These are phyloP conservation scores for Limnephilus lunatus DNA, from an alignment of 2,888 invertebrate species.

Conservation along the genomic window DNA sequence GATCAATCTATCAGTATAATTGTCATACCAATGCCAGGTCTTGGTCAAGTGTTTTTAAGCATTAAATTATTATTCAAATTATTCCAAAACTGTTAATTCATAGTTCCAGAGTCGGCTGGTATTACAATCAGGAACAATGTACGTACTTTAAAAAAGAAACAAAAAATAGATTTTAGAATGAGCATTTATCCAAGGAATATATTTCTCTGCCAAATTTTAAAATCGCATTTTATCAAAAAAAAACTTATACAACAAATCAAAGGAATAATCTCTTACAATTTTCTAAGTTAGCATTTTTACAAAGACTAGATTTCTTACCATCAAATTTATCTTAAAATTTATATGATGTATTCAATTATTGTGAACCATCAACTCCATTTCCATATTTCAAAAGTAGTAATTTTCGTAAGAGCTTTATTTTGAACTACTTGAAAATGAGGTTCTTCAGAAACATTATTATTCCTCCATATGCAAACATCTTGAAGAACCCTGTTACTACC, in stretches of 20 bases:
- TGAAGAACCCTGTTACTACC: constrained; percentile 2
- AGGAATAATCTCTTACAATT: not conserved
- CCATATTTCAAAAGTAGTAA: not conserved
- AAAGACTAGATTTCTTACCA: not conserved
- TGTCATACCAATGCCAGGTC: not conserved
- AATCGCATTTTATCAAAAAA: no score
- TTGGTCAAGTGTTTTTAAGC: not conserved
- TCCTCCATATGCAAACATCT: not conserved
- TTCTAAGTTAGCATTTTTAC: not conserved
- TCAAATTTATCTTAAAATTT: not conserved
- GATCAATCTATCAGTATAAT: not conserved
- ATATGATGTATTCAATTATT: no score
- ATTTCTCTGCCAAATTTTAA: no score
- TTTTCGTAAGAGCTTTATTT: no score
- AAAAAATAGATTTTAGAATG: no score
- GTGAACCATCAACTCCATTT: not conserved
- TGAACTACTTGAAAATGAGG: not conserved
- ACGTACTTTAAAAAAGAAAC: no score
- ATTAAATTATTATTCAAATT: not conserved
- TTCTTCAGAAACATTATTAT: not conserved
- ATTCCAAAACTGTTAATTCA: not conserved
- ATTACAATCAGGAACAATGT: not conserved
- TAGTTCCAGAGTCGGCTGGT: not conserved
- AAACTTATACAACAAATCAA: not conserved
- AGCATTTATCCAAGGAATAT: no score